Base-by-base conservation (phyloP, 2,888 invertebrate genomes). In the Ornithoptera priamus region DNA sequence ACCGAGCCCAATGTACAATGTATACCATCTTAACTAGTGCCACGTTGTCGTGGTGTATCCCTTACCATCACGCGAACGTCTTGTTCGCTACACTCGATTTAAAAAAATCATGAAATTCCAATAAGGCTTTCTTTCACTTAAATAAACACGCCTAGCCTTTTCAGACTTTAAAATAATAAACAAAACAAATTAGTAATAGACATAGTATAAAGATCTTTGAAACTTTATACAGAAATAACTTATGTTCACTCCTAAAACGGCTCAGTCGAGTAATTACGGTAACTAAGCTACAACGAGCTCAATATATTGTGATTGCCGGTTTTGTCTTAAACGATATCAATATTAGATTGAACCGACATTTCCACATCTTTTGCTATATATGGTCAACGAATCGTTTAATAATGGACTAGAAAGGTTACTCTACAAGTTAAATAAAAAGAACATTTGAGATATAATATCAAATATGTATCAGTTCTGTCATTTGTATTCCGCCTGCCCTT, bases 361-460 rank as follows among this genome's bases (percentile, higher is more conserved):
- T 53, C 60, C 63, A 64, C 63, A 63, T 67, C 30, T 56, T 56
- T 64, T 61, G 42, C 67, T 57, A 42, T 64, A 67, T 70, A 60
- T 67, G 64, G 50, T 7, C 39, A 70, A 67, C 22, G 63, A 56
- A 69, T 46, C 50, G 65, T 65, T 65, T 62, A 66, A 66, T 66
- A 67, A 66, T 62, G 58, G 42, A 62, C 42, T 50, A 17, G 56
- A 64, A 64, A 64, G 50, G 18, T 60, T 57, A 57, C 53, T 53
- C 17, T 1, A 53, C 15, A 39, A 10, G 39, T 39, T 10, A 39
- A 39, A 7, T 39, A 39, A 62, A 39, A 20, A 62, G 39, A 39
- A 42, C 42, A 20, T 62, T 18, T 42, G 17, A 36, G 18, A 30
- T 30, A 39, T 36, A 60, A 60, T 24, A 20, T 12, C 12, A 58